phyloP scores from a whole-genome alignment of 2,888 invertebrate genomes.

The Amblyteles armatorius region DNA sequence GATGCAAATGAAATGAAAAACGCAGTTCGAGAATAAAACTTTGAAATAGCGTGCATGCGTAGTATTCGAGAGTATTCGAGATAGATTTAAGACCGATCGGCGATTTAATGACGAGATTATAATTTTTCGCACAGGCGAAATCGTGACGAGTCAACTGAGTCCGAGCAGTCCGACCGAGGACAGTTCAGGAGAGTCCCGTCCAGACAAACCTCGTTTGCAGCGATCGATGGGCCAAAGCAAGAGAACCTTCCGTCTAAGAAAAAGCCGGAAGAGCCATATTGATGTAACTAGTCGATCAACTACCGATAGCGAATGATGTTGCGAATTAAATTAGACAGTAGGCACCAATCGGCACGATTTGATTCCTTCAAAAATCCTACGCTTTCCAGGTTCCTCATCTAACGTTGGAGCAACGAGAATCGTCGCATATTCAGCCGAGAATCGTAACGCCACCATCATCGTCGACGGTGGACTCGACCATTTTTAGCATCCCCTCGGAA shows the following conservation, averaged over 20 bases:
- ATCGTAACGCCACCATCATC: slow-evolving; percentile 72
- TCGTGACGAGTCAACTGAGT: slow-evolving; percentile 90
- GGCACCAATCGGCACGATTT: background rate
- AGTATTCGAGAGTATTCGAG: background rate
- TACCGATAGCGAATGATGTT: slow-evolving; percentile 5
- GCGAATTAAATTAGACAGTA: background rate
- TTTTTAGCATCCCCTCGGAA: slow-evolving; percentile 77
- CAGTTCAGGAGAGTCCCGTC: slow-evolving; percentile 87
- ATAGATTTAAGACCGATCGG: slow-evolving; percentile 22
- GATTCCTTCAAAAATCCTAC: slow-evolving; percentile 7
- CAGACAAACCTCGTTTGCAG: slow-evolving; percentile 91
- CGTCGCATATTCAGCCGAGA: slow-evolving; percentile 66
- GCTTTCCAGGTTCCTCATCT: slow-evolving; percentile 85
- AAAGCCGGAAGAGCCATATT: slow-evolving; percentile 90
- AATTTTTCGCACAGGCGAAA: slow-evolving; percentile 87
- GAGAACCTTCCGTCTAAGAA: slow-evolving; percentile 95
- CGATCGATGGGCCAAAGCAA: slow-evolving; percentile 97
- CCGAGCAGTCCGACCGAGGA: slow-evolving; percentile 90
- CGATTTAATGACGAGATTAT: slow-evolving; percentile 31
- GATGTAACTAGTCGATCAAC: slow-evolving; percentile 86
- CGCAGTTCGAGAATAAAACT: background rate
- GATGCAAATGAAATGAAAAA: background rate
- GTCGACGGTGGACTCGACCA: slow-evolving; percentile 71
- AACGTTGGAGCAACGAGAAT: slow-evolving; percentile 84
- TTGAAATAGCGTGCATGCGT: slow-evolving; percentile 35